Base-by-base conservation (phyloP, 2,797 vertebrate genomes). In the Hypotaenidia okinawae region DNA sequence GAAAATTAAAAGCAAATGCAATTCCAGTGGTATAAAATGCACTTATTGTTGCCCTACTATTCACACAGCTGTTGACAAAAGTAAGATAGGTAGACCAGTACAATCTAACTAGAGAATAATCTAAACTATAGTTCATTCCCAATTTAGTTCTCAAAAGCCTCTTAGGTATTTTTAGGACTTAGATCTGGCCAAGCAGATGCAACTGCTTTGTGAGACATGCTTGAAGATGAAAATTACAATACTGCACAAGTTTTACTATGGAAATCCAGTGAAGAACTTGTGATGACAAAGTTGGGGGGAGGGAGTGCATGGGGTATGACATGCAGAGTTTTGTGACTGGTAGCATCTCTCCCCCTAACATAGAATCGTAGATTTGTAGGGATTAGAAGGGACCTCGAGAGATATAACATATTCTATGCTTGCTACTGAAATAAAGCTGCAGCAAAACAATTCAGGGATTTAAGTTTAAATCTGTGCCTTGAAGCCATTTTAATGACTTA, bases 211-310 rank as follows among this genome's bases (percentile, higher is more conserved):
- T 4, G 0, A 66, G 21, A 23, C 19, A 19, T 19, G 7, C 18
- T 39, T 51, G n/a, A 67, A 43, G 16, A 39, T 28, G 21, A 45
- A 43, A 35, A 32, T 16, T 30, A 67, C 35, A 57, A 16, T 57
- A 30, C 12, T 49, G 33, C 15, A 8, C 13, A 69, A 43, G 21
- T 35, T 87, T 12, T 47, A 16, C 24, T 25, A 37, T 2, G n/a
- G 19, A 67, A 72, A 84, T 30, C 10, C 41, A 73, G 51, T 52
- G 30, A 35, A 73, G 27, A 37, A 51, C 16, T 25, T 32, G 16
- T 24, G 33, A 51, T 51, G 25, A 51, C 28, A 35, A 4, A 6
- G 9, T 25, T 0, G 1, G 6, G 7, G 10, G 8, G 49, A 4
- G 18, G 15, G 43, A 4, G 43, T 18, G 17, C 43, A 8, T 45